Conservation (phyloP, 1,140 invertebrate species). For the Ostrea denselamellosa region DNA sequence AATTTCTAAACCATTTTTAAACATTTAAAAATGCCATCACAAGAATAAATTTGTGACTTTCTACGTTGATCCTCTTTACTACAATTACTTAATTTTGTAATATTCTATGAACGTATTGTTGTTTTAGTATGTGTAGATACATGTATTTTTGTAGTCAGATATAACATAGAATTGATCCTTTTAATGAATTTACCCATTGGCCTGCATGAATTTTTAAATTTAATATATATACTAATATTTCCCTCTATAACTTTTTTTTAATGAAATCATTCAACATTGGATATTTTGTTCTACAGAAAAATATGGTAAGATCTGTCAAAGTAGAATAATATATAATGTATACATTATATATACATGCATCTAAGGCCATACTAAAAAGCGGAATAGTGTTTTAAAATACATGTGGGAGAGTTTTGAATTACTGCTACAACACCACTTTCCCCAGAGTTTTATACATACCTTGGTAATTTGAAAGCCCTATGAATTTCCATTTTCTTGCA, state of each 20-base stretch:
- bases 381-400: neutral
- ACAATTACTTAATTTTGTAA: neutral
- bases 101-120: neutral
- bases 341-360: neutral
- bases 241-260: neutral
- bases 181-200: neutral
- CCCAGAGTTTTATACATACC: too few species aligned
- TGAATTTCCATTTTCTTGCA: too few species aligned
- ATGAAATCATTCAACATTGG: neutral
- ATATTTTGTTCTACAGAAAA: slow-evolving; percentile 37
- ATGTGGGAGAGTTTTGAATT: too few species aligned
- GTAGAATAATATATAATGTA: neutral
- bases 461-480: too few species aligned
- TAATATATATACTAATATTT: neutral
- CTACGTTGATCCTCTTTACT: too few species aligned
- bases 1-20: neutral
- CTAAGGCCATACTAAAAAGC: neutral
- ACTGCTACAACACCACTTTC: too few species aligned
- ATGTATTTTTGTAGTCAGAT: neutral
- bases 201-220: neutral
- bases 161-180: neutral
- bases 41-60: neutral
- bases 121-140: neutral
- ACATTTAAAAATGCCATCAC: neutral
- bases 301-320: slow-evolving; percentile 30